Percentiles rank a stretch among this genome's conserved stretches.
Conservation (phyloP, 1,140 invertebrate species). For the Eciton burchellii region DNA sequence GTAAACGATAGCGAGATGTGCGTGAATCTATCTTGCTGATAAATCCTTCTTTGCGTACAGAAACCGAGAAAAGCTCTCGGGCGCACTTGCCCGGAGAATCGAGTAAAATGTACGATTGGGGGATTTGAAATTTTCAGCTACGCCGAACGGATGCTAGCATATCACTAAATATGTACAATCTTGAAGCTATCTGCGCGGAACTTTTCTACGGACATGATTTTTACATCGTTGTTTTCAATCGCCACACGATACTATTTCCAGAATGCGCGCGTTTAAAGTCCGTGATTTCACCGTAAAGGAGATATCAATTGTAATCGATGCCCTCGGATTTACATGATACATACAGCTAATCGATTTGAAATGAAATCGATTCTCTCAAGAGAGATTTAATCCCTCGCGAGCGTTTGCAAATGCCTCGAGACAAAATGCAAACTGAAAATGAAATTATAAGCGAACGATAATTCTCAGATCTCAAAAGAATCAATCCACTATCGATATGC, state of each 20-base stretch:
- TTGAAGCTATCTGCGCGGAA: conserved; percentile 41
- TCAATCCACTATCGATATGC: neutral
- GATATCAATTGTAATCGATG: conserved; percentile 16
- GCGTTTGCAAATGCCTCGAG: neutral
- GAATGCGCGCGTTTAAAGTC: conserved; percentile 2
- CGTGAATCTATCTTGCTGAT: neutral
- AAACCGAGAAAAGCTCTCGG: conserved; percentile 41
- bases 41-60: conserved; percentile 50
- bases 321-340: no score
- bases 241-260: conserved; percentile 18
- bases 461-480: neutral
- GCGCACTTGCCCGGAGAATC: conserved; percentile 7
- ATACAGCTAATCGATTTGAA: neutral
- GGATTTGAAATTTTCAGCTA: conserved; percentile 57
- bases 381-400: neutral
- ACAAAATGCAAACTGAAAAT: neutral
- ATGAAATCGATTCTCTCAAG: neutral
- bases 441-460: neutral
- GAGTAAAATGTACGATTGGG: conserved; percentile 42
- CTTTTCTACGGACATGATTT: conserved; percentile 50
- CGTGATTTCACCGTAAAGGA: conserved; percentile 19
- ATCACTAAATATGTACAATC: conserved; percentile 50
- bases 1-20: conserved; percentile 53
- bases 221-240: conserved; percentile 34
- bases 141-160: neutral